Evolutionary conservation across 2,113 vertebrate genomes (phyloP), one percentile per base, ranked within the genome.

Genomic region (Tretioscincus oriximinensis): DNA sequence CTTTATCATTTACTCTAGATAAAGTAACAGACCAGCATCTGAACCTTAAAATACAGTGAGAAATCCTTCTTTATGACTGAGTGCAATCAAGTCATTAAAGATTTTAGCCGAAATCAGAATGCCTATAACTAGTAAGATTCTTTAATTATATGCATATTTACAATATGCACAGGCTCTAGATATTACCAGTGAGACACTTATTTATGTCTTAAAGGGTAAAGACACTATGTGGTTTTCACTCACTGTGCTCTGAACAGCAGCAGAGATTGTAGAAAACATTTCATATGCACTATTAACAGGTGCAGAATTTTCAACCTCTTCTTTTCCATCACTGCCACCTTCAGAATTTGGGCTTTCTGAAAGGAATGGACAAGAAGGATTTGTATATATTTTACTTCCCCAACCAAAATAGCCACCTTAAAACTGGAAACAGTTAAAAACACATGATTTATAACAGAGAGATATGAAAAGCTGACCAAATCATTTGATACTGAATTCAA

Each of bases 241-340:
- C 89, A 99, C 98, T 20, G 98, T 99, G 94, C 90, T 99, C 91
- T 99, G 98, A 86, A 99, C 97, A 31, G 95, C 97, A 73, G 93
- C 97, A 78, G 95, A 96, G 84, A 99, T 95, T 22, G 97, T 98
- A 0, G 98, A 96, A 67, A 99, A 87, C 90, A 99, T 96, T 78
- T 96, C 98, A 86, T 99, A 95, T 0, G 98, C 96, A 5, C 96
- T 94, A 51, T 92, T 93, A 75, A 94, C 86, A 0, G 93, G 94
- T 0, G 92, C 86, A 18, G 85, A 91, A 77, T 81, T 86, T 64
- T 95, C 95, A 49, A 14, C 4, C 6, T 73, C 88, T 54, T 68
- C 91, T 47, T 81, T 77, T 77, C 80, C 67, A 2, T 74, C 26
- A 22, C 8, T 82, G 58, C 89, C 83, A 7, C 82, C 78, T 85